Evolutionary conservation across 2,797 vertebrate genomes (phyloP), one percentile per base, ranked within the genome.

Genomic region (Momotus momota): DNA sequence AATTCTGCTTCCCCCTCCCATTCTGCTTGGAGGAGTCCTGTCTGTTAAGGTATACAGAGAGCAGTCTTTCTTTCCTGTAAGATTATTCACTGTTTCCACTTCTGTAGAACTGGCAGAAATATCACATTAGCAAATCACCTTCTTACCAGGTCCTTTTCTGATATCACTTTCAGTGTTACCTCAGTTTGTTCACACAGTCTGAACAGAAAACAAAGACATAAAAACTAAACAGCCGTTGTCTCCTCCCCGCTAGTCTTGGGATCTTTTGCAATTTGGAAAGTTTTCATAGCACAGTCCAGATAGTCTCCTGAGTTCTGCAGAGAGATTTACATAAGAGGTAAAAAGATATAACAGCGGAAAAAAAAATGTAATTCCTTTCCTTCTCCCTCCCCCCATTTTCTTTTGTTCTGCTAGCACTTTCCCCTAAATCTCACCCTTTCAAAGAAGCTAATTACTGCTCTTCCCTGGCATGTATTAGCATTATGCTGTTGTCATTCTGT

Each of bases 401-500:
- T 95, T 96, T 96, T 97, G 88, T 96, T 96, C 95, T 81, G 41
- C 18, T 85, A 93, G 31, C 78, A 93, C 71, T 91, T 96, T 86
- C 41, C 64, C 78, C 91, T 71, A 65, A 93, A 92, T 85, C 71
- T 92, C 73, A 88, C 71, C 90, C 95, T 93, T 97, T 95, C 77
- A 82, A 72, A 92, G 79, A 12, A 87, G 81, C 83, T 97, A 97
- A 97, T 97, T 97, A 78, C 90, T 95, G 83, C 92, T 96, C 94
- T 95, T 96, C 92, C 49, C 81, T 93, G 86, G 95, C 93, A n/a
- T 62, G 83, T 88, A 97, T 96, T 95, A 95, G 81, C 81, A 96
- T 96, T 96, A 95, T 95, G 94, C 90, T 94, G 94, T 95, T 96
- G 96, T 97, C 96, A 96, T 93, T 96, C 96, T 96, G 96, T 96